These are phyloP conservation scores for Colostygia pectinataria DNA, from an alignment of 2,888 invertebrate genomes.

Conservation along the genomic window DNA sequence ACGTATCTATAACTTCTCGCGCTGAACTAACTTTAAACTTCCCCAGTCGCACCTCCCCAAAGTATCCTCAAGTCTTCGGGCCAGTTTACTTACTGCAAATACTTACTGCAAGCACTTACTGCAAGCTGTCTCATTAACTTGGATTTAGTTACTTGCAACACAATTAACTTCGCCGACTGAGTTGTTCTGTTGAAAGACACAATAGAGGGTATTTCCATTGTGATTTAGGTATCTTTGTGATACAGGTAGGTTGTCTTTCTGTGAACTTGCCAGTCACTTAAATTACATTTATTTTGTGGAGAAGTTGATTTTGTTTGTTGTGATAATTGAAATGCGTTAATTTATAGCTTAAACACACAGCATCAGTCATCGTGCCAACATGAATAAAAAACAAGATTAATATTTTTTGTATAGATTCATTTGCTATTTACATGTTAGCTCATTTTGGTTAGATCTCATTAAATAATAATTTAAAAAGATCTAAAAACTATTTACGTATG, in stretches of 20 bases:
- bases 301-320: no score
- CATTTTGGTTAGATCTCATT: no score
- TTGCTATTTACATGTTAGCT: no score
- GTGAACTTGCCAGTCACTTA: conserved; percentile 2
- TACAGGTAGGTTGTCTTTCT: conserved; percentile 13
- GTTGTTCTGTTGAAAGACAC: conserved; percentile 31
- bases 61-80: conserved; percentile 27
- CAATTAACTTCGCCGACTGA: conserved; percentile 48
- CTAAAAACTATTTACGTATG: no score
- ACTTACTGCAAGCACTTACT: conserved; percentile 20
- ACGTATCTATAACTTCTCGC: background rate
- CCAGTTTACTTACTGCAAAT: conserved; percentile 20
- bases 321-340: no score
- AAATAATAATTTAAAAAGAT: no score
- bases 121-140: conserved; percentile 58
- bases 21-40: conserved; percentile 11
- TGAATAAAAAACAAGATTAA: no score
- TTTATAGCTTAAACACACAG: no score
- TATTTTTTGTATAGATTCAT: no score
- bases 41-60: conserved; percentile 11
- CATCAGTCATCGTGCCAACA: no score
- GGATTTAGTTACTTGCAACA: conserved; percentile 51
- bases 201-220: conserved; percentile 23
- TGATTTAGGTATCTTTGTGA: conserved; percentile 21
- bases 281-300: background rate